Base-by-base conservation (phyloP, 2,113 vertebrate genomes). In the Atlantisia rogersi region DNA sequence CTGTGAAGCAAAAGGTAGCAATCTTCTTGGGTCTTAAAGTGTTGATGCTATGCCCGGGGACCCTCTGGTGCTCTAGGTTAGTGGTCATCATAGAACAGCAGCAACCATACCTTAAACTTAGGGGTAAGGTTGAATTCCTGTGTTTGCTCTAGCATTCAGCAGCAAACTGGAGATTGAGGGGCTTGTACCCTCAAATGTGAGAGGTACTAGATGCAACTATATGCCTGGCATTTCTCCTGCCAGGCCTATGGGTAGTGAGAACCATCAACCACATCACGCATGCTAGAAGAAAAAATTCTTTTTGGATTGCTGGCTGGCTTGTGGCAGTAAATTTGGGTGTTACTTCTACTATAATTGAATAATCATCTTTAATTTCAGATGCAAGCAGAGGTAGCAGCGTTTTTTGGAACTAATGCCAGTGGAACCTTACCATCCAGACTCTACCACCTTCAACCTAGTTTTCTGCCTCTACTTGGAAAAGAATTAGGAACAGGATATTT, bases 101-200 rank as follows among this genome's bases (percentile, higher is more conserved):
- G 8, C 24, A 16, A 37, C 63, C 46, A n/a, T 12, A 59, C 52
- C 24, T 50, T 67, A 31, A 87, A 63, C 19, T 79, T 79, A 12
- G 12, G 37, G 28, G 5, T 79, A 18, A 26, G 9, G 35, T 18
- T 79, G 35, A 86, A 35, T 29, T 82, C 48, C 25, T 63, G 9
- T 0, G 0, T 89, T 90, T 0, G 2, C 55, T 48, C 69, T 25
- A 65, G 55, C 65, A 6, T 28, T 67, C 2, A 0, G 31, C 52
- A 55, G 28, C 21, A 88, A 35, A 15, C 17, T 39, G 76, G 53
- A 82, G 48, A 28, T 10, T 15, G n/a, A 52, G 70, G 14, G 20
- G 28, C 58, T 68, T 60, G 62, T 79, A 25, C 42, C 79, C 35
- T n/a, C 39, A 42, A 44, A 55, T 55, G 48, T 4, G 5, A 78